Evolutionary conservation across 2,113 vertebrate species (phyloP), one percentile per base, ranked within the genome.

Genomic region (Lota lota): DNA sequence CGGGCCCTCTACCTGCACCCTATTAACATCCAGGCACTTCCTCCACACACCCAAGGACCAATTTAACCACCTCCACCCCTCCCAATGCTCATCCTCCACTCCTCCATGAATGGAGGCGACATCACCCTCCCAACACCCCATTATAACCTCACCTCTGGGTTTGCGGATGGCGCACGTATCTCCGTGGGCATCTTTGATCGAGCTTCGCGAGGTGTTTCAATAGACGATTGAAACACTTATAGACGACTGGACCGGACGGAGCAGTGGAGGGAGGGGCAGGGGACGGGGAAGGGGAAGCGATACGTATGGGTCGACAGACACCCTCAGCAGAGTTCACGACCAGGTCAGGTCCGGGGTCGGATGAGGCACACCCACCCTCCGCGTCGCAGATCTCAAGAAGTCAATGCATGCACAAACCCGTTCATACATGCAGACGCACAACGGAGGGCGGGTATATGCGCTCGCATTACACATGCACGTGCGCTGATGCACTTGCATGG

Each of bases 171-270:
- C 92, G 90, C 87, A 80, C n/a, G n/a, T n/a, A n/a, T n/a, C 7
- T 33, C 89, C 47, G 86, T 87, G 84, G 88, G 90, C 90, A 82
- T 90, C 93, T 94, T 92, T 90, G 92, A 93, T 91, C 91, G 92
- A 94, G 91, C 92, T 94, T 93, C 93, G 90, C 86, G 87, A 91
- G 88, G 88, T 92, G 91, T 93, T 94, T 94, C 92, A 94, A n/a
- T n/a, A n/a, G n/a, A n/a, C n/a, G n/a, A n/a, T n/a, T n/a, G n/a
- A n/a, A n/a, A n/a, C n/a, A n/a, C n/a, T n/a, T n/a, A n/a, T n/a
- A n/a, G n/a, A n/a, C n/a, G n/a, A n/a, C n/a, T n/a, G n/a, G n/a
- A n/a, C n/a, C n/a, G 36, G 36, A 54, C 6, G 53, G 53, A 17
- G 53, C 93, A 91, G 89, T 85, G 92, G 80, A 92, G 92, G 90